Evolutionary conservation across 1,140 invertebrate genomes (phyloP).

Genomic region (Drosophila watanabei): DNA sequence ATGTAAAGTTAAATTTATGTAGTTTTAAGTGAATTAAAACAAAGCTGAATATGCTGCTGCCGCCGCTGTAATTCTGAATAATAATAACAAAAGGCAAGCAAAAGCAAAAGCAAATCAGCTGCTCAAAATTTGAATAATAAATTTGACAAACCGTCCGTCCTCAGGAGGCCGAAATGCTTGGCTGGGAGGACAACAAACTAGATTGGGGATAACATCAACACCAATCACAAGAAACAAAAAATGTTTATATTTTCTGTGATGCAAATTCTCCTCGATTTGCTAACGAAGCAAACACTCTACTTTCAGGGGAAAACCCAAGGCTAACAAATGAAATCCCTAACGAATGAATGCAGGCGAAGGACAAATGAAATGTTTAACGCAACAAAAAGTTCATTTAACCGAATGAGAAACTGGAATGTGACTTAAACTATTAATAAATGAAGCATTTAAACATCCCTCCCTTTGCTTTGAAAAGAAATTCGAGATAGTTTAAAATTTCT

Average conservation of each 20-base stretch:
- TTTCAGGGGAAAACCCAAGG: not conserved
- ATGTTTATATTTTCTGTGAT: conserved; percentile 75
- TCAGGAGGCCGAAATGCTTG: conserved; percentile 47
- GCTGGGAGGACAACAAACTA: conserved; percentile 48
- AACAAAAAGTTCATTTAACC: not conserved
- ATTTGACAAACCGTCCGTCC: conserved; percentile 45
- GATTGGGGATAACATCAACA: conserved; percentile 44
- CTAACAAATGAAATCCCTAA: not conserved
- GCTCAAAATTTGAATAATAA: conserved; percentile 76
- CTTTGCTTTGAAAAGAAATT: not conserved
- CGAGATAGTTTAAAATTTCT: not conserved
- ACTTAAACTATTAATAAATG: not conserved
- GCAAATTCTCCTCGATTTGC: conserved; percentile 54
- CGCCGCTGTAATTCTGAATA: conserved; percentile 53
- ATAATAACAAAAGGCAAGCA: conserved; percentile 54
- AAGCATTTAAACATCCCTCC: not conserved
- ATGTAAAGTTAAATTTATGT: conserved; percentile 82
- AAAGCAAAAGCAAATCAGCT: conserved; percentile 56
- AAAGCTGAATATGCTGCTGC: conserved; percentile 41
- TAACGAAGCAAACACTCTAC: conserved; percentile 73
- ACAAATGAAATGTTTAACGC: conserved; percentile 14
- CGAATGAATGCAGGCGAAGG: not conserved
- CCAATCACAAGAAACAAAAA: conserved; percentile 50
- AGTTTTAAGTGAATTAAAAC: conserved; percentile 83
- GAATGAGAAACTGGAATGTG: not conserved